phyloP scores from a whole-genome alignment of 2,888 invertebrate genomes.

The Acronicta psi region DNA sequence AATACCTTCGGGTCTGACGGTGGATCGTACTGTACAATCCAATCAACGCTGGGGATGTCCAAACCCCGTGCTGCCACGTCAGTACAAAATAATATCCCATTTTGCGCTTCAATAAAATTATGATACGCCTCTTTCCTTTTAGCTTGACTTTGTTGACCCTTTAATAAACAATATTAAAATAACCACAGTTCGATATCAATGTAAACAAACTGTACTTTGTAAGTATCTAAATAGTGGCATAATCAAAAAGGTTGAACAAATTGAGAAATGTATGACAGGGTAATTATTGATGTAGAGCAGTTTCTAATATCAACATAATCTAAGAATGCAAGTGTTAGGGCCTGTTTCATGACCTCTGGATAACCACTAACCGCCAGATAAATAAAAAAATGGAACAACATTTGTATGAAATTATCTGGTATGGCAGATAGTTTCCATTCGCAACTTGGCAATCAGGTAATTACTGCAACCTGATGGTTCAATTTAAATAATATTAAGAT shows the following conservation, averaged over 20 bases:
- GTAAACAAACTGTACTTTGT: neutral
- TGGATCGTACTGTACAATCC: conserved; percentile 99
- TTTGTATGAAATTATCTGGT: too few relatives aligned
- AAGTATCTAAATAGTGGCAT: neutral
- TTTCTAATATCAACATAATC: conserved; percentile 14
- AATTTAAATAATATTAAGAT: too few relatives aligned
- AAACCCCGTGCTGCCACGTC: conserved; percentile 99
- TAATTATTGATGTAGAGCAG: conserved; percentile 30
- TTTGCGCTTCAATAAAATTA: conserved; percentile 97
- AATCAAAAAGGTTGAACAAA: conserved; percentile 10
- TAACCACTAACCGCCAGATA: too few relatives aligned
- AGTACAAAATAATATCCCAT: conserved; percentile 97
- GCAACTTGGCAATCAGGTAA: too few relatives aligned
- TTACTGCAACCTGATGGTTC: too few relatives aligned
- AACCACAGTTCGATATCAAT: conserved; percentile 93
- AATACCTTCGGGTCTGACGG: conserved; percentile 98
- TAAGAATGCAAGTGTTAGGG: too few relatives aligned
- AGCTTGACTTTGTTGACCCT: conserved; percentile 98
- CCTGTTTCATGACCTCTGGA: too few relatives aligned
- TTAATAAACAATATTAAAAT: conserved; percentile 15
- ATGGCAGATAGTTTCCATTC: too few relatives aligned
- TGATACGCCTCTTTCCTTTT: conserved; percentile 98
- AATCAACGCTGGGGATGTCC: conserved; percentile 99
- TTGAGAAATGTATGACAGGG: conserved; percentile 4
- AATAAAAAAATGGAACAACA: too few relatives aligned